Base-by-base conservation (phyloP, 2,888 invertebrate genomes). In the Tromatobia lineatoria region DNA sequence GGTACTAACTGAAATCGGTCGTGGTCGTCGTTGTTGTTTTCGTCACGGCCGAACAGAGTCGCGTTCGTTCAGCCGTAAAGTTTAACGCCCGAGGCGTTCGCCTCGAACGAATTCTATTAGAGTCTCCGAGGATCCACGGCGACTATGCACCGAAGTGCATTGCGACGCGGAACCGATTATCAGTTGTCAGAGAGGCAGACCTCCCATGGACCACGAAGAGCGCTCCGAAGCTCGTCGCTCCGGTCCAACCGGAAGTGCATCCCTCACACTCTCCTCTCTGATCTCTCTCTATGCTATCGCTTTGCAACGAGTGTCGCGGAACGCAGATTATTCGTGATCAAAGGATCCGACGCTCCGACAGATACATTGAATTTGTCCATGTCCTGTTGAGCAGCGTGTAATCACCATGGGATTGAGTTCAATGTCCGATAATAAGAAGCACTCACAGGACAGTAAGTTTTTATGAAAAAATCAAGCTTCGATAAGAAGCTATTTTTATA, bases 41-140 rank as follows among this genome's bases (percentile, higher is more conserved):
- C 69, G 83, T 83, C 70, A 85, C 81, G 84, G 84, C 15, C 64
- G 59, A 66, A 70, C 47, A 66, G 75, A 75, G 52, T 66, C 75
- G 64, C 23, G 64, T 11, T 64, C 64, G 75, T 66, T 81, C 78
- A 75, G 23, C 78, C 78, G 81, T 71, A 70, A 82, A 85, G 81
- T 85, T 85, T 85, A 82, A 85, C 81, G 84, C 81, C 79, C 84
- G 79, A 79, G 71, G 78, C 81, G 81, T 85, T 82, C 78, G 70
- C 54, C 45, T 54, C 67, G 75, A 84, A 81, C 69, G 71, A 85
- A 79, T 76, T 74, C 77, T 85, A 79, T 85, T 78, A 75, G 84
- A 79, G 71, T 71, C 70, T 71, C 64, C 78, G 59, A 75, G 75
- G 64, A 74, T 67, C 42, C 15, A 42, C 69, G 74, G 23, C 66